Evolutionary conservation across 2,888 invertebrate species (phyloP).

Genomic region (Lasioglossum marginatum): DNA sequence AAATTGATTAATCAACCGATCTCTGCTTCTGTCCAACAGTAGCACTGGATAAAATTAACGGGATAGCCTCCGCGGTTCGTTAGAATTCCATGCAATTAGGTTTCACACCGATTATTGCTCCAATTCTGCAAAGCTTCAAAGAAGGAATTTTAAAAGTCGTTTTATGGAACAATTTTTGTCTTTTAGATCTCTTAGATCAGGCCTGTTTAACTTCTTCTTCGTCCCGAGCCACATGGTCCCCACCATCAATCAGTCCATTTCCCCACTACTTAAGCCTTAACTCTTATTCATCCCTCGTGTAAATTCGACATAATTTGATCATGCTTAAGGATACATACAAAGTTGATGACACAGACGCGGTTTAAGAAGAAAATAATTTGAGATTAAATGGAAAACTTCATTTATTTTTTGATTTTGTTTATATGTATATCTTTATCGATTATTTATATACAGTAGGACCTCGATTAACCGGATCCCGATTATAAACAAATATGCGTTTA

Average conservation of each 20-base stretch:
- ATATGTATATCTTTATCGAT: too few species aligned
- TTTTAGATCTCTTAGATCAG: background rate
- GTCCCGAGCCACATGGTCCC: too few species aligned
- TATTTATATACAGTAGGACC: too few species aligned
- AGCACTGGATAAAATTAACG: background rate
- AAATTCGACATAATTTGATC: background rate
- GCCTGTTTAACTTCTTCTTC: too few species aligned
- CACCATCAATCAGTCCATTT: too few species aligned
- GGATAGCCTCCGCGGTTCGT: background rate
- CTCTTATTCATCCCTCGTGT: too few species aligned
- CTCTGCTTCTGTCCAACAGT: background rate
- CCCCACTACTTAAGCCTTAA: too few species aligned
- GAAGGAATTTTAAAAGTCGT: background rate
- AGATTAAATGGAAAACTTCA: background rate
- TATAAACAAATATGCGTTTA: too few species aligned
- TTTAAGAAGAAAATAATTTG: background rate
- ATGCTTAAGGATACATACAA: background rate
- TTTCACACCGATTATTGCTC: background rate
- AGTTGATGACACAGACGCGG: background rate
- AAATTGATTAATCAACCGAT: constrained; percentile 19
- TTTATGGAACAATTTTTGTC: background rate
- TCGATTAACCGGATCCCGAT: too few species aligned
- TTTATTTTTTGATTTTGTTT: too few species aligned
- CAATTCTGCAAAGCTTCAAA: background rate
- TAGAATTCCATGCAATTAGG: background rate